Conservation (phyloP, 2,113 vertebrate genomes). For the Plestiodon gilberti region DNA sequence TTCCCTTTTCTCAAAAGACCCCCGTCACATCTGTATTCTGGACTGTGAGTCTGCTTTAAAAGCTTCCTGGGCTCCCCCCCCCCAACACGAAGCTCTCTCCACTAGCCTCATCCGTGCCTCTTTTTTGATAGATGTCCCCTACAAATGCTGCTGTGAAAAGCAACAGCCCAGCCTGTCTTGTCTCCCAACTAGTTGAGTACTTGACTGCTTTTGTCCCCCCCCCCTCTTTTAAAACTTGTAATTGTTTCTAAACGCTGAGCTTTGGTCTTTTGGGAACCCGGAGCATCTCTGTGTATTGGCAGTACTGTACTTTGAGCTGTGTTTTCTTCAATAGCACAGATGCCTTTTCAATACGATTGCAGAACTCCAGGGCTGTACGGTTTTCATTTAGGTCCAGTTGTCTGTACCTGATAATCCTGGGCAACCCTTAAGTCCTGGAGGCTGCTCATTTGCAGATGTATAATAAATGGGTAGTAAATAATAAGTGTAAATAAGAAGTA, state of each 20-base stretch:
- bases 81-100: too few relatives aligned
- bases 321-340: neutral
- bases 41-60: neutral
- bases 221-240: neutral
- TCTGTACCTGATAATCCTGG: neutral
- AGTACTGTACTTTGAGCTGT: neutral
- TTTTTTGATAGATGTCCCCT: too few relatives aligned
- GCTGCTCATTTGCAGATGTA: neutral
- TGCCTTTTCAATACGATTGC: neutral
- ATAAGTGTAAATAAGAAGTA: too few relatives aligned
- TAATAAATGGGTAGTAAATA: too few relatives aligned
- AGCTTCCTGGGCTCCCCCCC: too few relatives aligned
- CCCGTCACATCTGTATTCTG: neutral
- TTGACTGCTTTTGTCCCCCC: neutral
- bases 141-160: neutral
- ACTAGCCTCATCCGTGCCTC: neutral
- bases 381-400: neutral
- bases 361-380: neutral
- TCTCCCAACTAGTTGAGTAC: neutral
- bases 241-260: fast-evolving
- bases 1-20: slow-evolving; percentile 1
- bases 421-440: neutral
- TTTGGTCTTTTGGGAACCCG: neutral
- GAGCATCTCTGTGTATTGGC: neutral
- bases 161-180: neutral